Evolutionary conservation across 2,888 invertebrate species (phyloP).

Genomic region (Drosophila meridionalis): DNA sequence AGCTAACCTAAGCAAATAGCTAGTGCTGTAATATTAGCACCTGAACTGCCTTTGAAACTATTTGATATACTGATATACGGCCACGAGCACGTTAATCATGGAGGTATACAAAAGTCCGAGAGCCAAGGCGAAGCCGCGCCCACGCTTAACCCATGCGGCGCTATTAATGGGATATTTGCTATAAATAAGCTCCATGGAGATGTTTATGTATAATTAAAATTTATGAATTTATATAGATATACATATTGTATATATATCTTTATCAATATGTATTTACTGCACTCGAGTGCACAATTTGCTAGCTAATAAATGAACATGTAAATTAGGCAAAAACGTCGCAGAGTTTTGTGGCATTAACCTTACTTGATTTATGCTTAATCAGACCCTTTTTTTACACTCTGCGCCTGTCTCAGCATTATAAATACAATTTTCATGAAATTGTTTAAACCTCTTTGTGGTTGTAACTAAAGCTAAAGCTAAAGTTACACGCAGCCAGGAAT

Average conservation of each 20-base stretch:
- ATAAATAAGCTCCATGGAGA: constrained; percentile 2
- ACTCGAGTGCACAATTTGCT: constrained; percentile 34
- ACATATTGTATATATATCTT: background rate
- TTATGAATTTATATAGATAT: background rate
- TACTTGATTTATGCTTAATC: constrained; percentile 39
- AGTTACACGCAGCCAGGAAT: constrained; percentile 26
- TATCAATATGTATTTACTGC: background rate
- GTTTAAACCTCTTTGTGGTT: constrained; percentile 29
- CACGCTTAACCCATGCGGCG: constrained; percentile 24
- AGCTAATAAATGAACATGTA: constrained; percentile 43
- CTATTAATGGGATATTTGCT: constrained; percentile 17
- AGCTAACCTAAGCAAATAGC: constrained; percentile 20
- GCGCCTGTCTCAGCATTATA: constrained; percentile 40
- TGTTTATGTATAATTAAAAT: background rate
- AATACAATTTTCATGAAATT: constrained; percentile 19
- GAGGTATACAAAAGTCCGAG: constrained; percentile 47
- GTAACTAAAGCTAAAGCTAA: constrained; percentile 1
- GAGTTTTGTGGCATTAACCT: constrained; percentile 59
- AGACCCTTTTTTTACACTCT: constrained; percentile 18
- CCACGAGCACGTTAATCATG: constrained; percentile 51
- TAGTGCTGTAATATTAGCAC: constrained; percentile 55
- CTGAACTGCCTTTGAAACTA: constrained; percentile 37
- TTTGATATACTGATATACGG: constrained; percentile 45
- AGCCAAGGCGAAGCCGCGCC: constrained; percentile 65
- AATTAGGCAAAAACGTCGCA: constrained; percentile 43